Conservation (phyloP, 1,140 invertebrate genomes). For the Leptestheria dahalacensis region DNA sequence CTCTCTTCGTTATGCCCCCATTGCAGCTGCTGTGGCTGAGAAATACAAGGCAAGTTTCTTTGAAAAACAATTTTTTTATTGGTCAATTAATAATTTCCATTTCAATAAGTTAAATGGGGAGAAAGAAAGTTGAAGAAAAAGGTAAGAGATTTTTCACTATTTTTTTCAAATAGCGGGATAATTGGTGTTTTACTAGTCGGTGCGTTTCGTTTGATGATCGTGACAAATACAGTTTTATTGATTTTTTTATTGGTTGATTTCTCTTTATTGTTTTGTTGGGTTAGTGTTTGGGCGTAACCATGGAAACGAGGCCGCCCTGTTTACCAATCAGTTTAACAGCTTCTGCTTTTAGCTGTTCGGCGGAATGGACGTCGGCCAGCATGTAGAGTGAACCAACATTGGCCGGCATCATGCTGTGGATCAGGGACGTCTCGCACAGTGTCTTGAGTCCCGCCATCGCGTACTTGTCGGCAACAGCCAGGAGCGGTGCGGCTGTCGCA, state of each 20-base stretch:
- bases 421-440: neutral
- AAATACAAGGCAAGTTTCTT: neutral
- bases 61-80: neutral
- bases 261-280: neutral
- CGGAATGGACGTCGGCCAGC: neutral
- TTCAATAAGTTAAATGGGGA: too few species aligned
- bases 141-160: neutral
- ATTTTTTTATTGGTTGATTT: too few species aligned
- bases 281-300: neutral
- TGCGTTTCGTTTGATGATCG: too few species aligned
- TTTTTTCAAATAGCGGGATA: too few species aligned
- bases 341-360: neutral
- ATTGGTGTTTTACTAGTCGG: too few species aligned
- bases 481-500: neutral
- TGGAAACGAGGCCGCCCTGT: neutral
- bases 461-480: neutral
- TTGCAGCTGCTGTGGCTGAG: neutral
- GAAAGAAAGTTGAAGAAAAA: too few species aligned
- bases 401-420: neutral
- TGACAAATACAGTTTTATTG: too few species aligned
- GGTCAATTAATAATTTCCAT: neutral
- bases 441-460: neutral
- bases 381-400: neutral
- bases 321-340: neutral
- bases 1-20: neutral